phyloP scores from a whole-genome alignment of 2,113 vertebrate species.

The Benitochromis conjunctus region DNA sequence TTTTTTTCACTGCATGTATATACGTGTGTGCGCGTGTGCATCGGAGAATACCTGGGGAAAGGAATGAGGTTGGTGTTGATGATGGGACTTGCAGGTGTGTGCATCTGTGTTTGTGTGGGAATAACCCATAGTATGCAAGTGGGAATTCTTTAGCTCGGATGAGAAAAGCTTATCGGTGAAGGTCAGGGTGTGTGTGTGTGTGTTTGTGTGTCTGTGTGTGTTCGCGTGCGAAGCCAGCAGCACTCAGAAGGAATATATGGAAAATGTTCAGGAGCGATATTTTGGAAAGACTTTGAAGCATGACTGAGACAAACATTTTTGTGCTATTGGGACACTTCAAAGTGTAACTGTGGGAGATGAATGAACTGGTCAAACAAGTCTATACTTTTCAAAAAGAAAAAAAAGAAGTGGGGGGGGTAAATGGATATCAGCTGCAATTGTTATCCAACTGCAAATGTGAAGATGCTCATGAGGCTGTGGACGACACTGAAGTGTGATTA shows the following conservation, averaged over 20 bases:
- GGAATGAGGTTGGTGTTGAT: neutral
- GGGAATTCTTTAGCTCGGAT: conserved; percentile 23
- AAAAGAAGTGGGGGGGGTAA: neutral
- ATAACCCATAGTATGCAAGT: conserved; percentile 1
- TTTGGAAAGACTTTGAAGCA: neutral
- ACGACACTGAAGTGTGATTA: neutral
- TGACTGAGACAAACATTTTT: neutral
- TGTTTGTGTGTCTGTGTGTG: neutral
- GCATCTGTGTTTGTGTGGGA: neutral
- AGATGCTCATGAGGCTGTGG: neutral
- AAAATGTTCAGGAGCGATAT: neutral
- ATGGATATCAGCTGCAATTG: neutral
- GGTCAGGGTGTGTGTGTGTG: neutral
- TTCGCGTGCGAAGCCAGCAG: neutral
- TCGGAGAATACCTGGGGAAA: neutral
- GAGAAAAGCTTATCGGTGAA: conserved; percentile 19
- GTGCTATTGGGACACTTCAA: neutral
- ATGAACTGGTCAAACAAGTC: neutral
- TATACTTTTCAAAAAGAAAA: neutral
- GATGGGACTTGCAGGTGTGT: conserved; percentile 17
- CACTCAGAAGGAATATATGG: neutral
- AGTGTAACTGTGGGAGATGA: neutral
- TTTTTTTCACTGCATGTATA: neutral
- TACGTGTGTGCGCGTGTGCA: neutral
- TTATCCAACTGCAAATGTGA: neutral